A percentile compares a stretch with the other conserved stretches of the same genome.
These are phyloP conservation scores for Thrips palmi DNA, from an alignment of 1,140 invertebrate species.

Conservation along the genomic window DNA sequence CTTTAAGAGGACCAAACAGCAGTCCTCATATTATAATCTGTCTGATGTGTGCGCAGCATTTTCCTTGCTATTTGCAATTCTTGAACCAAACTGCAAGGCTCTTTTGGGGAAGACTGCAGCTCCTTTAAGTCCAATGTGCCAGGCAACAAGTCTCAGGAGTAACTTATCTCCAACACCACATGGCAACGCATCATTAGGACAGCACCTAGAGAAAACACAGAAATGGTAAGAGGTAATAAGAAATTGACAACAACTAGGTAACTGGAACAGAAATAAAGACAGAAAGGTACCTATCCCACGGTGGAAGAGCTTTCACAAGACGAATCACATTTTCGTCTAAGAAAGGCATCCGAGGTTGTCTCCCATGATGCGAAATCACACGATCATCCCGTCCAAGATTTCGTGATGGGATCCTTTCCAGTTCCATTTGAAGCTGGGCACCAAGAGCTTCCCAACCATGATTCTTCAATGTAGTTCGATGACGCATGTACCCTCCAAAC, in stretches of 20 bases:
- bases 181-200: constrained; percentile 36
- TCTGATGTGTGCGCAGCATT: too few species aligned
- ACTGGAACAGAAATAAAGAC: not conserved
- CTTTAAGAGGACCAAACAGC: too few species aligned
- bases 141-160: constrained; percentile 61
- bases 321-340: constrained; percentile 76
- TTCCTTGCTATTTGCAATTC: constrained; percentile 83
- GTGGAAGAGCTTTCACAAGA: constrained; percentile 46
- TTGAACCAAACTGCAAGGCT: constrained; percentile 95
- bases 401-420: constrained; percentile 67
- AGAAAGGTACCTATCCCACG: constrained; percentile 50
- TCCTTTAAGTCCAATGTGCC: constrained; percentile 42
- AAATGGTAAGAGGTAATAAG: too few species aligned
- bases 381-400: constrained; percentile 92
- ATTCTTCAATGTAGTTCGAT: constrained; percentile 50
- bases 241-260: too few species aligned
- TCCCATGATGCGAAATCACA: constrained; percentile 56
- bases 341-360: constrained; percentile 75
- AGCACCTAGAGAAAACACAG: constrained; percentile 30
- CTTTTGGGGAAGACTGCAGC: constrained; percentile 63
- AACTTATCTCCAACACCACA: constrained; percentile 87
- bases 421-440: constrained; percentile 54
- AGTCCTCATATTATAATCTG: too few species aligned
- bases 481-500: constrained; percentile 83
- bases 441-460: constrained; percentile 44